Base-by-base conservation (phyloP, 1,140 invertebrate species). In the Amyelois transitella region DNA sequence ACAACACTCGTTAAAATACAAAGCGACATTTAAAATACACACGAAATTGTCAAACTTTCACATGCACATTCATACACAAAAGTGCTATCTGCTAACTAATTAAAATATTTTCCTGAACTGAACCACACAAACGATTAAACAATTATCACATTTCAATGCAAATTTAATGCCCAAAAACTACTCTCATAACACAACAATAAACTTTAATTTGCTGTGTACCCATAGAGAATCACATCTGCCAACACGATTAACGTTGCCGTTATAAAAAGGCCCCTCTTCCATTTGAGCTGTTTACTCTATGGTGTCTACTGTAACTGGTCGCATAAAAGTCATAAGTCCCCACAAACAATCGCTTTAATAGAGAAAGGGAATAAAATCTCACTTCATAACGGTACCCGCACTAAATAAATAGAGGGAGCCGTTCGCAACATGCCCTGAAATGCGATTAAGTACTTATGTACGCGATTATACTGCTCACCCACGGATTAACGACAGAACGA, bases 401-500 rank as follows among this genome's bases (percentile, higher is more conserved):
- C 80, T 78, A 72, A 81, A 84, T 84, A 85, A 86, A 83, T 83
- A 83, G 69, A 75, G 72, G 81, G 69, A 68, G 60, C 64, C 63
- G 69, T 75, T 77, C 70, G 66, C 49, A 69, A 66, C 72, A 66
- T 65, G 66, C 68, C 72, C 77, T 72, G 58, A 81, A 86, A 84
- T 78, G 69, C 81, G 81, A 87, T 87, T 85, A 87, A 85, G 81
- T 77, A 72, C 84, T 85, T 87, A 87, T 87, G 65, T 85, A 78
- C 80, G 58, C 78, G 73, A 81, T 84, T 81, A 78, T 77, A 72
- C 70, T 64, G 14, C 38, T 62, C 66, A 75, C 75, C 75, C 53
- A 60, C 62, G 68, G 74, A 73, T 80, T 76, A 73, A 47, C 43
- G 55, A 10, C 18, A 6, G 25, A 79, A 38, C 21, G 71, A 69